Evolutionary conservation across 2,113 vertebrate species (phyloP).

Genomic region (Aptenodytes forsteri): DNA sequence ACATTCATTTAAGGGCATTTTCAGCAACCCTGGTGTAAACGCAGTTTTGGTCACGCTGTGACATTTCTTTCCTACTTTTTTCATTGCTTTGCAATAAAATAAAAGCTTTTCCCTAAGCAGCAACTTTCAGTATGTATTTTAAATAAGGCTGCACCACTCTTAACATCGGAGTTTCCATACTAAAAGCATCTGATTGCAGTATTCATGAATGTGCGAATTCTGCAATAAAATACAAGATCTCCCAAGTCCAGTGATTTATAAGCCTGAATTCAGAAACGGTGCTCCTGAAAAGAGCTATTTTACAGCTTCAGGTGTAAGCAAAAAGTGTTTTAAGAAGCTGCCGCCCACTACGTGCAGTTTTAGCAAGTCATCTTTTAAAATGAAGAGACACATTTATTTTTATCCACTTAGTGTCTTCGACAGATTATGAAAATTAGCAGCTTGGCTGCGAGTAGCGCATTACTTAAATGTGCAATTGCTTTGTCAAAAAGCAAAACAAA

Average conservation of each 20-base stretch:
- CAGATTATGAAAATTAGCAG: conserved; percentile 29
- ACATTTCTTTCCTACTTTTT: neutral
- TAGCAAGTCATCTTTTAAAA: neutral
- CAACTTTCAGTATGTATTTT: neutral
- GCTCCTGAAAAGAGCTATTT: neutral
- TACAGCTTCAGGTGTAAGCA: conserved; percentile 29
- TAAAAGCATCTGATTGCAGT: neutral
- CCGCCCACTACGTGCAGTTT: neutral
- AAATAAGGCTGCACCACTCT: neutral
- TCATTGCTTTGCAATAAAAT: neutral
- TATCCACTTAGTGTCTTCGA: neutral
- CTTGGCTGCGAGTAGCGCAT: neutral
- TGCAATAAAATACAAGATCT: neutral
- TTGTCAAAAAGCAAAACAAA: conserved; percentile 33
- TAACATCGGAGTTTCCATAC: neutral
- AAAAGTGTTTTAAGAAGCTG: neutral
- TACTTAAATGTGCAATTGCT: neutral
- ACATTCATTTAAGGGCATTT: neutral
- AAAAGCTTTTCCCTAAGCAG: neutral
- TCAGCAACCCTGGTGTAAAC: neutral
- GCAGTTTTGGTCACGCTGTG: neutral
- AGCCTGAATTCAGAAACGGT: neutral
- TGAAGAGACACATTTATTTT: conserved; percentile 18
- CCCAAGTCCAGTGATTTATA: neutral
- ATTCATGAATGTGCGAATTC: neutral